Evolutionary conservation across 1,140 invertebrate genomes (phyloP).

Genomic region (Heliconius hewitsoni): DNA sequence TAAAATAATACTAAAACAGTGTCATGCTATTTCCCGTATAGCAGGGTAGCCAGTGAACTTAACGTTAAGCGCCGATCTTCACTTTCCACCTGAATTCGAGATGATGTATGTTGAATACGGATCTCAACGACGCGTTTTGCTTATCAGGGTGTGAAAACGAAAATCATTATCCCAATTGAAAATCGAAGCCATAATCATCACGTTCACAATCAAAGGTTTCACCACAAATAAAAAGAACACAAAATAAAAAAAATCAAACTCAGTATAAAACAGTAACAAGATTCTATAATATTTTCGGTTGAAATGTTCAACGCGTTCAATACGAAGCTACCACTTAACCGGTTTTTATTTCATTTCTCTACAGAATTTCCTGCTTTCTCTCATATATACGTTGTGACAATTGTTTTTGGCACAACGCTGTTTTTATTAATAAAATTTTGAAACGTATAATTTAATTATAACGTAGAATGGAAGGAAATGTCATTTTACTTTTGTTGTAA

Average conservation of each 20-base stretch:
- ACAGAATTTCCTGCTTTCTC: neutral
- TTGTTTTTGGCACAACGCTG: neutral
- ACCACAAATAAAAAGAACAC: neutral
- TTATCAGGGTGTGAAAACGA: no score
- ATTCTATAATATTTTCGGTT: neutral
- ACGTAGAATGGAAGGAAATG: neutral
- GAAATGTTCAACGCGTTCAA: neutral
- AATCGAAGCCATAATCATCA: neutral
- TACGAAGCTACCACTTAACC: neutral
- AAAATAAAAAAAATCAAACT: neutral
- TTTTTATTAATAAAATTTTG: slow-evolving; percentile 9
- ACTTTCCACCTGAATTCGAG: no score
- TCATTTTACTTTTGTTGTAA: neutral
- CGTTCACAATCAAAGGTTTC: no score
- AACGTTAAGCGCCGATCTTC: no score
- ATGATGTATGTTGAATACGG: no score
- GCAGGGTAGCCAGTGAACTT: no score
- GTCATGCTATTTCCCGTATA: no score
- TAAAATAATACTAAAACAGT: no score
- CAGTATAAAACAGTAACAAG: neutral
- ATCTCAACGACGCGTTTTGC: no score
- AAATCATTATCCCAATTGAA: no score
- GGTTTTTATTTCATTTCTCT: slow-evolving; percentile 10
- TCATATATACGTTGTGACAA: neutral
- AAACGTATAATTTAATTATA: slow-evolving; percentile 7